These are phyloP conservation scores for Oxyura jamaicensis DNA, from an alignment of 2,113 vertebrate species.

Conservation along the genomic window DNA sequence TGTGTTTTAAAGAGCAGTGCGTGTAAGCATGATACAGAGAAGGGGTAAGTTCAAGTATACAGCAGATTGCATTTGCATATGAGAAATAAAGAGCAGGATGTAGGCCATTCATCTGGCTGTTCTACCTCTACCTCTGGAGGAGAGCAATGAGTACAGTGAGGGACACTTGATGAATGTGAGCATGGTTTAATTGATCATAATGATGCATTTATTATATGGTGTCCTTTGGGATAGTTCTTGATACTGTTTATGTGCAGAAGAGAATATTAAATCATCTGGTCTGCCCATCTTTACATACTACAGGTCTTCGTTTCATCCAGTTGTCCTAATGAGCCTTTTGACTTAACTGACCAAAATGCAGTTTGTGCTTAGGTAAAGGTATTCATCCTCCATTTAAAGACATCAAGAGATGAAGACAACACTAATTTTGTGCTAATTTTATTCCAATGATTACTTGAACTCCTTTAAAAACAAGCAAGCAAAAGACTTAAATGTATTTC, in stretches of 20 bases:
- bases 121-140: neutral
- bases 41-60: neutral
- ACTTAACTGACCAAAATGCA: neutral
- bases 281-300: neutral
- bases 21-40: neutral
- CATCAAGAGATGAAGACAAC: neutral
- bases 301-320: neutral
- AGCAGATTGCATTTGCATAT: neutral
- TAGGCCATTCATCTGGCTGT: neutral
- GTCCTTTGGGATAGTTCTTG: neutral
- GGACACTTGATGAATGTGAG: neutral
- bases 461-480: neutral
- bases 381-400: neutral
- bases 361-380: neutral
- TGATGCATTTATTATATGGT: neutral
- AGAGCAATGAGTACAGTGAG: neutral
- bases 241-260: neutral
- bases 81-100: neutral
- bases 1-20: neutral
- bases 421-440: neutral
- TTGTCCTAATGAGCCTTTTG: neutral
- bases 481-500: too few species aligned
- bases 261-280: neutral
- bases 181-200: neutral
- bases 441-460: neutral